Evolutionary conservation across 2,888 invertebrate genomes (phyloP).

Genomic region (Pollenia labialis): DNA sequence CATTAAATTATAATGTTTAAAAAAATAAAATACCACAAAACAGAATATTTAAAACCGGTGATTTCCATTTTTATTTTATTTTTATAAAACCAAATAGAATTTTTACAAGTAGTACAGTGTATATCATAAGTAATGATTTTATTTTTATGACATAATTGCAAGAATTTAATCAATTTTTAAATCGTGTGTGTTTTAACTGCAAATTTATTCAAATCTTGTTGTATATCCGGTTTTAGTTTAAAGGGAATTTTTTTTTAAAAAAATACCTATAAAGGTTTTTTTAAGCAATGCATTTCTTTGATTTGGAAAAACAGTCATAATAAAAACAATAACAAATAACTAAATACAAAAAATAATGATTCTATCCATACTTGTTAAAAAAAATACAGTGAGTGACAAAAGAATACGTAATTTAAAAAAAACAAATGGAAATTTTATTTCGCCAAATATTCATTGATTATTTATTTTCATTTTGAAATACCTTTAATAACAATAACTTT

Average conservation of each 20-base stretch:
- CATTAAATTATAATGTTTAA: neutral
- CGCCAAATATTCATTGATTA: no score
- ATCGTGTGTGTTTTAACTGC: neutral
- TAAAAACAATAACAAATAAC: neutral
- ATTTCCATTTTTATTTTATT: neutral
- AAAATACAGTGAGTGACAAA: slow-evolving; percentile 24
- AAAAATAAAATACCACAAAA: neutral
- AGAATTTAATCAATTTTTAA: neutral
- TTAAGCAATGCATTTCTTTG: neutral
- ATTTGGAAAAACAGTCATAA: slow-evolving; percentile 19
- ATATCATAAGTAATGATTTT: neutral
- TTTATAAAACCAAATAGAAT: no score
- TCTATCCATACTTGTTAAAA: neutral
- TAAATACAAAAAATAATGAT: neutral
- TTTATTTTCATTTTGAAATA: no score
- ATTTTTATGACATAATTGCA: neutral
- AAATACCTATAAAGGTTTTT: neutral
- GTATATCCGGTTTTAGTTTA: slow-evolving; percentile 11
- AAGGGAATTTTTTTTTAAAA: neutral
- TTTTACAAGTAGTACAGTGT: neutral
- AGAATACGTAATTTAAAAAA: neutral
- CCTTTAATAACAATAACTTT: no score
- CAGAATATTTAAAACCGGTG: neutral
- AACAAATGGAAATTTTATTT: no score
- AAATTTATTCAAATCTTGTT: slow-evolving; percentile 11